Conservation (phyloP, 2,888 invertebrate genomes). For the Epiblema foenella region DNA sequence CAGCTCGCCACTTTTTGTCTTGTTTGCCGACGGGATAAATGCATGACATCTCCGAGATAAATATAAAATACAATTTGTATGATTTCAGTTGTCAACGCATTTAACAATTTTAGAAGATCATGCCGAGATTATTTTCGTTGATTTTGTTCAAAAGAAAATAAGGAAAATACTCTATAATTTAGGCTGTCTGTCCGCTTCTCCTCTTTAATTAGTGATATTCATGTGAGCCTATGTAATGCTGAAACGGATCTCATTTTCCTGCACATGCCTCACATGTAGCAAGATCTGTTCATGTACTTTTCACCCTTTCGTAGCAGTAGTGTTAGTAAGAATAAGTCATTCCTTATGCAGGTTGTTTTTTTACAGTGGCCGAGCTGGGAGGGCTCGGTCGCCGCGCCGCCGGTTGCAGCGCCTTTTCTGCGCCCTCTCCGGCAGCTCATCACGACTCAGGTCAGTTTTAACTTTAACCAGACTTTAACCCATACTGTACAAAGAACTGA, state of each 20-base stretch:
- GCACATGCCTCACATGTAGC: neutral
- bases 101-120: conserved; percentile 13
- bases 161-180: conserved; percentile 14
- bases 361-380: conserved; percentile 73
- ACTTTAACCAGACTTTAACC: too few species aligned
- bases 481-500: too few species aligned
- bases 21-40: conserved; percentile 56
- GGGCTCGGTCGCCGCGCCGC: conserved; percentile 79
- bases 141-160: conserved; percentile 26
- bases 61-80: conserved; percentile 39
- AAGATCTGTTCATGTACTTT: neutral
- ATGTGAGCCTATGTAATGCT: neutral
- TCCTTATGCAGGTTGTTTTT: conserved; percentile 36
- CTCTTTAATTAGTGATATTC: neutral
- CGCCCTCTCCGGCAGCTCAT: conserved; percentile 81
- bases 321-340: neutral
- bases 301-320: neutral
- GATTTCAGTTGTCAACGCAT: conserved; percentile 27
- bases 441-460: conserved; percentile 77
- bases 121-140: conserved; percentile 20
- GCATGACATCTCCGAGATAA: conserved; percentile 52
- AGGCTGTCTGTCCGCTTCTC: neutral
- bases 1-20: conserved; percentile 60
- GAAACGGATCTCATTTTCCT: neutral
- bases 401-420: conserved; percentile 87